These are phyloP conservation scores for Noctua comes DNA, from an alignment of 2,888 invertebrate genomes.

Conservation along the genomic window DNA sequence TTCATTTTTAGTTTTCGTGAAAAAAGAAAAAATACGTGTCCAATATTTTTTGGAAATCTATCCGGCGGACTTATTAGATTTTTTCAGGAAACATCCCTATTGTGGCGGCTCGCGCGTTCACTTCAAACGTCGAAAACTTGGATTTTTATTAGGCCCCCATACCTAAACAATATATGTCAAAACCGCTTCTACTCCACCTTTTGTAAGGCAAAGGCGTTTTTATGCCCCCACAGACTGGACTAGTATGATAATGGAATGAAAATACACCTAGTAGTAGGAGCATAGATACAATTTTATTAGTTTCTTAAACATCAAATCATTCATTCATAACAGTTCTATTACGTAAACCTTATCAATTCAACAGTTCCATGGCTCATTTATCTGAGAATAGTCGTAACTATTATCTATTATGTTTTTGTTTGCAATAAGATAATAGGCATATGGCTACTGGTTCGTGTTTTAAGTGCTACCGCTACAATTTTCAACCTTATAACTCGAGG, in stretches of 20 bases:
- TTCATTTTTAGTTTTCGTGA: too few relatives aligned
- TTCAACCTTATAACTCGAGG: neutral
- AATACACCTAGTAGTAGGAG: neutral
- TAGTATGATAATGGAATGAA: neutral
- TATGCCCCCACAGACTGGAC: too few relatives aligned
- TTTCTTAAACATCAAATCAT: neutral
- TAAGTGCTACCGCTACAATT: neutral
- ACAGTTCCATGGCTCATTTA: slow-evolving; percentile 5
- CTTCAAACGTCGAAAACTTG: too few relatives aligned
- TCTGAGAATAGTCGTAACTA: slow-evolving; percentile 10
- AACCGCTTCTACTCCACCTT: too few relatives aligned
- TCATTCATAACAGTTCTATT: neutral
- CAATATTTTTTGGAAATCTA: too few relatives aligned
- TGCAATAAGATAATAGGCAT: slow-evolving; percentile 1
- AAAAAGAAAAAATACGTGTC: too few relatives aligned
- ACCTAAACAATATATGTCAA: too few relatives aligned
- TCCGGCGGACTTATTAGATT: too few relatives aligned
- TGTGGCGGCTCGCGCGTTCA: too few relatives aligned
- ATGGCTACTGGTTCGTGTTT: neutral
- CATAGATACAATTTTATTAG: neutral
- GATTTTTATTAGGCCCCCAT: too few relatives aligned
- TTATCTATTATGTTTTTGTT: slow-evolving; percentile 18
- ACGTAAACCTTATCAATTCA: slow-evolving; percentile 19
- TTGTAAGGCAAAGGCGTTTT: too few relatives aligned
- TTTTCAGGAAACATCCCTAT: too few relatives aligned